Evolutionary conservation across 2,797 vertebrate species (phyloP).

Genomic region (Enteromius paludinosus): DNA sequence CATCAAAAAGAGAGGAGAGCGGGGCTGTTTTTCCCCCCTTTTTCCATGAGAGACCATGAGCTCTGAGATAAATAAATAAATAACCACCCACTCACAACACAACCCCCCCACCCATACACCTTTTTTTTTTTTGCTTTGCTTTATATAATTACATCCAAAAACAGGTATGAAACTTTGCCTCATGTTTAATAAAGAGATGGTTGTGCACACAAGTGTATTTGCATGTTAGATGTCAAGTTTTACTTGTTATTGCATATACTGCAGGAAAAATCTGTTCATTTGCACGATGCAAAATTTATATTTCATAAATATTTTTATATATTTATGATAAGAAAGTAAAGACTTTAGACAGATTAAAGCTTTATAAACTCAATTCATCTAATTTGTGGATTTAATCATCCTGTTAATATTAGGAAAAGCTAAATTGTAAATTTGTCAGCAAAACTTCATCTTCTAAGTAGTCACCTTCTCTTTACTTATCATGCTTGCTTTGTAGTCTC

Average conservation of each 20-base stretch:
- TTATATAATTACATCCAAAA: slow-evolving; percentile 30
- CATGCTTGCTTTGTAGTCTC: neutral
- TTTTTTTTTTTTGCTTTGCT: neutral
- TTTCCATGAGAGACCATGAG: slow-evolving; percentile 68
- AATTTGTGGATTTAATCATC: neutral
- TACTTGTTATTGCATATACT: neutral
- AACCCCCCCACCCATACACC: neutral
- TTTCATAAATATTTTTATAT: neutral
- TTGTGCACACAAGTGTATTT: neutral
- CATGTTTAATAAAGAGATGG: slow-evolving; percentile 29
- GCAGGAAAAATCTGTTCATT: neutral
- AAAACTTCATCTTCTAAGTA: slow-evolving; percentile 3
- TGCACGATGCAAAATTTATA: neutral
- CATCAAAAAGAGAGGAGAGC: slow-evolving; percentile 79
- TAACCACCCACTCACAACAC: neutral
- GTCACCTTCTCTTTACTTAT: neutral
- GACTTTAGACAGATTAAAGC: neutral
- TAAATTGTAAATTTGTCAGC: no score
- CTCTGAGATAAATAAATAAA: slow-evolving; percentile 64
- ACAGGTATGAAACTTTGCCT: slow-evolving; percentile 53
- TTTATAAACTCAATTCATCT: neutral
- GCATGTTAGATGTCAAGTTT: slow-evolving; percentile 25
- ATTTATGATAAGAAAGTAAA: neutral
- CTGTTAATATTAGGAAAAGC: neutral
- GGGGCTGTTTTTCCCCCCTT: slow-evolving; percentile 53